Evolutionary conservation across 2,888 invertebrate species (phyloP).

Genomic region (Eristalis pertinax): DNA sequence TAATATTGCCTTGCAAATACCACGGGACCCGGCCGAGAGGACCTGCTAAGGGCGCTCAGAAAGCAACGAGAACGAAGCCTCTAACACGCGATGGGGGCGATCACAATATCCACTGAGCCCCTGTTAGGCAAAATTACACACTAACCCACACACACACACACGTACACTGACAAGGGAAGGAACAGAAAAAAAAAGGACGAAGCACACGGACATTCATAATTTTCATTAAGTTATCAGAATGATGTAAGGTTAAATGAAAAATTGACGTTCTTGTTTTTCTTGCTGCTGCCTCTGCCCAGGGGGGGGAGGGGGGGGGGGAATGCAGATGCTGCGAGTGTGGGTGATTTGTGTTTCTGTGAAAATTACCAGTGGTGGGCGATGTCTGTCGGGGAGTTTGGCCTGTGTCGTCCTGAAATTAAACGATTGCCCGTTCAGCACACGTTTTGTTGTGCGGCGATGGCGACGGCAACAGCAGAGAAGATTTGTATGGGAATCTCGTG

Average conservation of each 20-base stretch:
- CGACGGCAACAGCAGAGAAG: background rate
- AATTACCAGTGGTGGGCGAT: constrained; percentile 12
- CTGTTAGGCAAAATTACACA: constrained; percentile 1
- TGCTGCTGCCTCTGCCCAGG: background rate
- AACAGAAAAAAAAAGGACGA: background rate
- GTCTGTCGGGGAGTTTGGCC: background rate
- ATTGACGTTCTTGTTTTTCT: constrained; percentile 24
- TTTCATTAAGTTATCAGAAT: constrained; percentile 33
- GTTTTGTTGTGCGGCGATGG: background rate
- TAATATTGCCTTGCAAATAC: constrained; percentile 48
- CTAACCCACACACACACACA: background rate
- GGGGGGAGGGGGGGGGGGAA: too few species aligned
- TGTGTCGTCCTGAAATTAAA: background rate
- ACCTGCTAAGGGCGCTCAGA: background rate
- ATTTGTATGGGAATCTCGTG: background rate
- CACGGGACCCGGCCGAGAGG: constrained; percentile 18
- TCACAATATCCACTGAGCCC: constrained; percentile 20
- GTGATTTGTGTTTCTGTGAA: background rate
- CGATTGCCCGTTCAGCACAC: constrained; percentile 3
- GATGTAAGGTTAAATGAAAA: constrained; percentile 64
- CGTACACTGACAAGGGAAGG: background rate
- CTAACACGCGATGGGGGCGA: constrained; percentile 52
- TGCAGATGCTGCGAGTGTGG: background rate
- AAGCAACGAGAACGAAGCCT: constrained; percentile 17
- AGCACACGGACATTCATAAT: constrained; percentile 17